A percentile compares a stretch with the other conserved stretches of the same genome.
Conservation (phyloP, 2,888 invertebrate genomes). For the Amblyjoppa proteus region DNA sequence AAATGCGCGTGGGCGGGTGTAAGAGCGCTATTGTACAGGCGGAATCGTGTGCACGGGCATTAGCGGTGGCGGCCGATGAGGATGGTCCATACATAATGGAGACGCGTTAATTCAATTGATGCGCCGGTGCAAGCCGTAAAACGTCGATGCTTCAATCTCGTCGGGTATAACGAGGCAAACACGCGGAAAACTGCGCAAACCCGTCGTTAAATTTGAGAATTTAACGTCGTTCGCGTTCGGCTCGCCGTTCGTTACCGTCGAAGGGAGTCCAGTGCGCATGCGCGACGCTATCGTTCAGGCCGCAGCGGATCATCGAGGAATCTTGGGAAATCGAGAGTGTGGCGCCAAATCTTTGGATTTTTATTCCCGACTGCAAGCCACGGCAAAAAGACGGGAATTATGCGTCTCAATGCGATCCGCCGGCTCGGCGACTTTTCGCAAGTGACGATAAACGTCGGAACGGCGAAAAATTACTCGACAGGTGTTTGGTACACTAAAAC, state of each 20-base stretch:
- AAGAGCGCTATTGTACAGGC: constrained; percentile 1
- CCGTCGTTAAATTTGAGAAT: constrained; percentile 11
- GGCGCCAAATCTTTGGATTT: no score
- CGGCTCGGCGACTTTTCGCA: no score
- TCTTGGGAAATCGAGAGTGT: no score
- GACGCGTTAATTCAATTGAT: constrained; percentile 49
- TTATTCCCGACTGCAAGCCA: no score
- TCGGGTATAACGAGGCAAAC: constrained; percentile 25
- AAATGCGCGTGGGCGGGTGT: background rate
- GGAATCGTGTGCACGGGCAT: constrained; percentile 9
- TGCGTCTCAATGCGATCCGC: no score
- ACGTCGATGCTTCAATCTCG: constrained; percentile 9
- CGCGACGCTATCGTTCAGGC: background rate
- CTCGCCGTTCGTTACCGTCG: background rate
- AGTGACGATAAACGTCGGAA: no score
- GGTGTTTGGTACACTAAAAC: no score
- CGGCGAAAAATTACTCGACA: no score
- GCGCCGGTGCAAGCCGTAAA: constrained; percentile 24
- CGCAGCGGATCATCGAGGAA: no score
- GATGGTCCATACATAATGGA: constrained; percentile 47
- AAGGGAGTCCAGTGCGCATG: background rate
- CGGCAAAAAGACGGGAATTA: no score
- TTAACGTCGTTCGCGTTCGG: background rate
- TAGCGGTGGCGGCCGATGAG: constrained; percentile 19
- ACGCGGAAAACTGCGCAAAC: background rate